Percentiles rank a stretch among this genome's conserved stretches.
These are phyloP conservation scores for Lasioglossum villosulum DNA, from an alignment of 2,888 invertebrate species.

Conservation along the genomic window DNA sequence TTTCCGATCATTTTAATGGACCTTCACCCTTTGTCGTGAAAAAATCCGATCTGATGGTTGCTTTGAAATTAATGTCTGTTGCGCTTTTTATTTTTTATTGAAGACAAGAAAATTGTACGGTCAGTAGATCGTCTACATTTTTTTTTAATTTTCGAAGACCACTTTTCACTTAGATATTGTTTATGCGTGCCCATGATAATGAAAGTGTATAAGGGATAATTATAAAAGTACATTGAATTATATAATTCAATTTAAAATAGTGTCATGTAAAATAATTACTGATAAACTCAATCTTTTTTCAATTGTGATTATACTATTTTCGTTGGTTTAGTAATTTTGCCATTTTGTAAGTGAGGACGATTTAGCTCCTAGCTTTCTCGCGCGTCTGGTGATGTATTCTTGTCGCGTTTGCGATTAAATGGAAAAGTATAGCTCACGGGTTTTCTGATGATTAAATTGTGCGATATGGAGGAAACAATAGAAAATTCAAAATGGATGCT, in stretches of 20 bases:
- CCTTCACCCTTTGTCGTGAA: not conserved
- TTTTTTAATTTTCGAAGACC: not conserved
- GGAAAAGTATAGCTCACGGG: not conserved
- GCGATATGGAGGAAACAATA: not conserved
- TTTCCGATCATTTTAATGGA: not conserved
- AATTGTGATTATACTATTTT: no score
- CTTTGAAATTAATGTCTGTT: not conserved
- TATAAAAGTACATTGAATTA: no score
- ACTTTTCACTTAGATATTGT: not conserved
- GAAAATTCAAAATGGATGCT: slow-evolving; percentile 53
- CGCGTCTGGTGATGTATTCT: not conserved
- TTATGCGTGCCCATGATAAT: no score
- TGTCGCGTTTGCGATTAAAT: not conserved
- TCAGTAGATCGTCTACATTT: not conserved
- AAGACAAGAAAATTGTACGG: not conserved
- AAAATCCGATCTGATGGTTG: not conserved
- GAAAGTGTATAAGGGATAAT: no score
- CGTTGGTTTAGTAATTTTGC: not conserved
- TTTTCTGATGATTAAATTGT: not conserved
- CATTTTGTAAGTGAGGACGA: not conserved
- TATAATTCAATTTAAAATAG: no score
- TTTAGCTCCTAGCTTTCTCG: not conserved
- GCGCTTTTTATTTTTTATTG: not conserved
- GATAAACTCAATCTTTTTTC: no score
- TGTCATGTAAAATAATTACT: no score